These are phyloP conservation scores for Chirona hameri DNA, from an alignment of 2,888 invertebrate genomes.

Conservation along the genomic window DNA sequence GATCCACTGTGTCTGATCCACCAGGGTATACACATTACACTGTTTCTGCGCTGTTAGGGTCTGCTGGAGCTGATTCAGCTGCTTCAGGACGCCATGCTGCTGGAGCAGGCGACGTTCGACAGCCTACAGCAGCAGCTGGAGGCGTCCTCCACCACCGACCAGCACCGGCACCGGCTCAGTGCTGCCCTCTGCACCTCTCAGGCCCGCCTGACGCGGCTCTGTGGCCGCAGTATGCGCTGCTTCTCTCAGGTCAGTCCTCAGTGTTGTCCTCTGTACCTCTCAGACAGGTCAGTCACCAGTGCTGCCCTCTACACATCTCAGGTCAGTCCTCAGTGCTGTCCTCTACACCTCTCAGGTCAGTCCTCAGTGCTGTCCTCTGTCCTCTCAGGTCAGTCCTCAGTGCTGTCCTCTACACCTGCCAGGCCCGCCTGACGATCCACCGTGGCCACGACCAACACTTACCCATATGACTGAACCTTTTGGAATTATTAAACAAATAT, in stretches of 20 bases:
- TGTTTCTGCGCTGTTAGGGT: slow-evolving; percentile 30
- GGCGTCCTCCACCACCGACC: slow-evolving; percentile 43
- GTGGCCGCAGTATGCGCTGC: slow-evolving; percentile 49
- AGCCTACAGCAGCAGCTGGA: slow-evolving; percentile 45
- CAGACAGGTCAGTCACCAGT: not conserved
- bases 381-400: no score
- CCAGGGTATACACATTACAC: slow-evolving; percentile 41
- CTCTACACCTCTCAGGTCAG: no score
- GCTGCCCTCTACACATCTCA: no score
- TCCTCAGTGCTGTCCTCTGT: slow-evolving; percentile 47
- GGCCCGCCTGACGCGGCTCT: slow-evolving; percentile 46
- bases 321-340: no score
- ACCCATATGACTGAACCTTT: no score
- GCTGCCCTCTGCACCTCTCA: slow-evolving; percentile 47
- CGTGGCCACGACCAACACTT: slow-evolving; percentile 49
- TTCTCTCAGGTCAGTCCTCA: slow-evolving; percentile 46
- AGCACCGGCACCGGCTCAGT: slow-evolving; percentile 45
- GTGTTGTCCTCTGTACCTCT: not conserved
- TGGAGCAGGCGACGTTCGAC: slow-evolving; percentile 48
- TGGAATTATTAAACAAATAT: no score
- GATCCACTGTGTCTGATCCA: slow-evolving; percentile 11
- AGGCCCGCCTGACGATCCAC: slow-evolving; percentile 46
- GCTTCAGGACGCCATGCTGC: slow-evolving; percentile 48
- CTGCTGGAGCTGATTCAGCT: slow-evolving; percentile 46
- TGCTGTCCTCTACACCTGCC: slow-evolving; percentile 46